phyloP scores from a whole-genome alignment of 1,140 invertebrate genomes.

The Rhagoletis pomonella region DNA sequence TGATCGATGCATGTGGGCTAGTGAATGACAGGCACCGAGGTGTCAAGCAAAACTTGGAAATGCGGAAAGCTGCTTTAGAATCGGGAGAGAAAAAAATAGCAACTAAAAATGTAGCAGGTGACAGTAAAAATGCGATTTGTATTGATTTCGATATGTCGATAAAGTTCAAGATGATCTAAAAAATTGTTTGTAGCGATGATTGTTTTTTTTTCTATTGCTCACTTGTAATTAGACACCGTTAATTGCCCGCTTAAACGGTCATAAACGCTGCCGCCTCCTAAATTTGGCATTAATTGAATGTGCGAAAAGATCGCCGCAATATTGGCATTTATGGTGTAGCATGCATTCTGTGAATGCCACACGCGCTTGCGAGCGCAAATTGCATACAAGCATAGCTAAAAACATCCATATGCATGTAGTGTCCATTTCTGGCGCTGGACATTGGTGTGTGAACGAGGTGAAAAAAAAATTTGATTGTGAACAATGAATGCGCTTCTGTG shows the following conservation, averaged over 20 bases:
- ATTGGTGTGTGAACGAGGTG: neutral
- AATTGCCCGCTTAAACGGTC: conserved; percentile 42
- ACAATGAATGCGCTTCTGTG: neutral
- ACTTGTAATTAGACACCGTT: conserved; percentile 34
- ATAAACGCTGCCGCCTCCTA: conserved; percentile 28
- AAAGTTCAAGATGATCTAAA: too few relatives aligned
- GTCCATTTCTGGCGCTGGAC: conserved; percentile 41
- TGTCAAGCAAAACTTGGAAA: conserved; percentile 31
- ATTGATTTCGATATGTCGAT: neutral
- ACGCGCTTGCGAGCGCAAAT: neutral
- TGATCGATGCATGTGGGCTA: conserved; percentile 25
- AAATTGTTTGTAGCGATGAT: too few relatives aligned
- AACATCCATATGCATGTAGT: neutral
- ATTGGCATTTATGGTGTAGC: conserved; percentile 48
- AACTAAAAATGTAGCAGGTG: neutral
- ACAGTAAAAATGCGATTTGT: neutral
- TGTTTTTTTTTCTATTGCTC: neutral
- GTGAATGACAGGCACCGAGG: conserved; percentile 34
- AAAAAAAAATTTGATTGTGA: too few relatives aligned
- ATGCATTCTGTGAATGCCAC: conserved; percentile 22
- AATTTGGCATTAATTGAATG: conserved; percentile 38
- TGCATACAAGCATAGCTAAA: neutral
- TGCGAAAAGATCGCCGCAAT: conserved; percentile 15
- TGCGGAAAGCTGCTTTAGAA: conserved; percentile 15
- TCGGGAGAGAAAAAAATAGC: neutral